Evolutionary conservation across 2,113 vertebrate genomes (phyloP).

Genomic region (Nettapus auritus): DNA sequence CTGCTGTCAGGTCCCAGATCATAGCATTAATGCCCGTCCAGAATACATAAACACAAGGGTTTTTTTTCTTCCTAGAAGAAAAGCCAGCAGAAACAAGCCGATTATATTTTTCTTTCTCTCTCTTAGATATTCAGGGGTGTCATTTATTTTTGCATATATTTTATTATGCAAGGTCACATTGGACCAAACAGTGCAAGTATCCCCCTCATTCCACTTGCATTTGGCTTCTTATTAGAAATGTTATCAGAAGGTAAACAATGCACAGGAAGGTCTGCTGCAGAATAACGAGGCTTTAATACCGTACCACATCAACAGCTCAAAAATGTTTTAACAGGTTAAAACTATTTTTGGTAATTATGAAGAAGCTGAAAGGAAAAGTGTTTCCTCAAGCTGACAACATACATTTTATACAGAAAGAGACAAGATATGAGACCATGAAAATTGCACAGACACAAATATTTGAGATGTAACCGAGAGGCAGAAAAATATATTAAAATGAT

Average conservation of each 20-base stretch:
- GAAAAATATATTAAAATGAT: conserved; percentile 57
- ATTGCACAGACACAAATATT: conserved; percentile 54
- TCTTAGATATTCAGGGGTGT: background rate
- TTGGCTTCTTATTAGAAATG: conserved; percentile 6
- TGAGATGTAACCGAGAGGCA: conserved; percentile 51
- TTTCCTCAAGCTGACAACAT: conserved; percentile 66
- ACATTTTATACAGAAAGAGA: conserved; percentile 69
- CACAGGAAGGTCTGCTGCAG: conserved; percentile 17
- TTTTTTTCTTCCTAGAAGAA: conserved; percentile 9
- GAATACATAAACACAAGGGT: background rate
- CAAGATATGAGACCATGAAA: conserved; percentile 71
- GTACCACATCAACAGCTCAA: conserved; percentile 43
- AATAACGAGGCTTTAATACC: conserved; percentile 69
- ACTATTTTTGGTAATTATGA: conserved; percentile 74
- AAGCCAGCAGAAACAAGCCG: conserved; percentile 1
- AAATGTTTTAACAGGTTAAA: conserved; percentile 75
- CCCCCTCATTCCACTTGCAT: background rate
- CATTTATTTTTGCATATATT: conserved; percentile 12
- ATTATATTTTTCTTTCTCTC: background rate
- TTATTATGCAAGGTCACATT: background rate
- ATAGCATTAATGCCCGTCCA: background rate
- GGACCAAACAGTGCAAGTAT: conserved; percentile 4
- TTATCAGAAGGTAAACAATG: conserved; percentile 55
- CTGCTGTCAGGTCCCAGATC: background rate
- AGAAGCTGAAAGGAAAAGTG: conserved; percentile 59